These are phyloP conservation scores for Drosophila elegans DNA, from an alignment of 1,140 invertebrate species.

Conservation along the genomic window DNA sequence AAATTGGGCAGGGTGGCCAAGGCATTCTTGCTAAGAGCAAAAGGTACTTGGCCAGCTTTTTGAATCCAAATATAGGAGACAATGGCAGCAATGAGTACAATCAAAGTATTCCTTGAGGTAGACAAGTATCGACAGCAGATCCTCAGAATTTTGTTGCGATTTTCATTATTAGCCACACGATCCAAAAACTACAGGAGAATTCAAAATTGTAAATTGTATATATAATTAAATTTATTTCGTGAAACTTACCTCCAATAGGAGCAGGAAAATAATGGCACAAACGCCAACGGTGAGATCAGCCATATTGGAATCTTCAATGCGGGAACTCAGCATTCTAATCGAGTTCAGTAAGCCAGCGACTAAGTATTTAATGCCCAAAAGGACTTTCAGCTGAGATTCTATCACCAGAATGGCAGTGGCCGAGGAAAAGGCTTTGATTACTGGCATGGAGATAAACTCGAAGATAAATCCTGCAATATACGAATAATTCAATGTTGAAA, in stretches of 20 bases:
- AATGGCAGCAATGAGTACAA: conserved; percentile 90
- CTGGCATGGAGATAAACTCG: conserved; percentile 97
- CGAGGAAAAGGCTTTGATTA: conserved; percentile 97
- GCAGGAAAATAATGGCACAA: conserved; percentile 89
- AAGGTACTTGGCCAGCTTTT: conserved; percentile 45
- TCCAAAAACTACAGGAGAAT: conserved; percentile 43
- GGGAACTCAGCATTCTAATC: conserved; percentile 87
- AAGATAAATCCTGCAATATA: conserved; percentile 91
- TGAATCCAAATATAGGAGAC: conserved; percentile 86
- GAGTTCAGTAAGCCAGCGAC: conserved; percentile 91
- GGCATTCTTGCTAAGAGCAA: conserved; percentile 85
- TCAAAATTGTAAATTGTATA: too few relatives aligned
- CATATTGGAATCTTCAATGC: conserved; percentile 88
- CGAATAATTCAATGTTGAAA: neutral
- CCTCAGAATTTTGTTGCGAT: conserved; percentile 85
- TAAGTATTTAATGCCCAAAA: conserved; percentile 91
- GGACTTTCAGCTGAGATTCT: conserved; percentile 93
- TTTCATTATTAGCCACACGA: conserved; percentile 56
- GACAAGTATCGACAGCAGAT: conserved; percentile 74
- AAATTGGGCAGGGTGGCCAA: conserved; percentile 89
- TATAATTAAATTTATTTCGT: neutral
- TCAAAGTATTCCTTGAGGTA: conserved; percentile 92
- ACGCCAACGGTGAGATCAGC: conserved; percentile 90
- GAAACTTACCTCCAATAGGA: conserved; percentile 89
- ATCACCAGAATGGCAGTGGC: conserved; percentile 97